phyloP scores from a whole-genome alignment of 2,888 invertebrate species.

The Nomada ruficornis region DNA sequence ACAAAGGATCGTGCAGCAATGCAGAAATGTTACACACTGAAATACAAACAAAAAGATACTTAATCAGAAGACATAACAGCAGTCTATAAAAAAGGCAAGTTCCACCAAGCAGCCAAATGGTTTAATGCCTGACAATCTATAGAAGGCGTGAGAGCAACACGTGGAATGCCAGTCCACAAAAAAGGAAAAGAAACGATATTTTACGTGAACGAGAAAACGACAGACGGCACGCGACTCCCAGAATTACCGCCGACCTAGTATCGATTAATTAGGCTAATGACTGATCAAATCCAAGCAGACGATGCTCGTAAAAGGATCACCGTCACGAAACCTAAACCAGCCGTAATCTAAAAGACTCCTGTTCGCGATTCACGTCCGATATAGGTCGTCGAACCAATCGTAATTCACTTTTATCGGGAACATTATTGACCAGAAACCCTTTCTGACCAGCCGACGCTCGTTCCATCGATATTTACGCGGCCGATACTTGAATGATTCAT shows the following conservation, averaged over 20 bases:
- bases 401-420: conserved; percentile 60
- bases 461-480: conserved; percentile 41
- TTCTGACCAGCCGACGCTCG: conserved; percentile 20
- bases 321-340: conserved; percentile 28
- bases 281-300: conserved; percentile 52
- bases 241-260: conserved; percentile 64
- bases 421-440: conserved; percentile 40
- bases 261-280: conserved; percentile 67
- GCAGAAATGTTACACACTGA: no score
- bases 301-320: not conserved
- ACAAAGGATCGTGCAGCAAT: not conserved
- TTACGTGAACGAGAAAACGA: conserved; percentile 50
- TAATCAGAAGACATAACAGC: not conserved
- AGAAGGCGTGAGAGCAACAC: not conserved
- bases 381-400: conserved; percentile 41
- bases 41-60: not conserved
- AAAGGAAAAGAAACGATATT: conserved; percentile 56
- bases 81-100: not conserved
- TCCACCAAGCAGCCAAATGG: not conserved
- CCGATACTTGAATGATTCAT: conserved; percentile 51
- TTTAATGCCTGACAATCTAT: not conserved
- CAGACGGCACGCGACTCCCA: conserved; percentile 58
- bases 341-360: conserved; percentile 15
- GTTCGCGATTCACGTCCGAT: not conserved
- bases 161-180: not conserved